Evolutionary conservation across 2,113 vertebrate species (phyloP), one percentile per base, ranked within the genome.

Genomic region (Aix galericulata): DNA sequence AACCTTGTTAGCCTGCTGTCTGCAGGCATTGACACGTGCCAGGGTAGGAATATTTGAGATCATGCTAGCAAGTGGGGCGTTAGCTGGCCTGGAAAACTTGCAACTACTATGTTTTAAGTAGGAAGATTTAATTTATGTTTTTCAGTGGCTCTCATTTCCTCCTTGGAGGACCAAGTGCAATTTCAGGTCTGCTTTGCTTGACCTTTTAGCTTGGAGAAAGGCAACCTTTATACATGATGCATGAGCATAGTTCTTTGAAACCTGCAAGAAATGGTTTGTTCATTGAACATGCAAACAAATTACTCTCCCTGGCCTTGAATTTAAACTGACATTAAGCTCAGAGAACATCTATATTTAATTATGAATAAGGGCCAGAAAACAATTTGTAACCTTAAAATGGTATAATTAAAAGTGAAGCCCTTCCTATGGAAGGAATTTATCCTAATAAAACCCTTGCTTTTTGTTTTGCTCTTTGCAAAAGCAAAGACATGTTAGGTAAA

Each of bases 281-380:
- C 95, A 90, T 88, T 97, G 96, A 97, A 97, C 96, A 91, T 94
- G 96, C 96, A 98, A 97, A 97, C 94, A 96, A 96, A 98, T 98
- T 95, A 94, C 96, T 96, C 96, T 95, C 73, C 82, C 85, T 23
- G 27, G 72, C 89, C 94, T 97, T 77, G 95, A 97, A 98, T 97
- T 96, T 86, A 95, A 97, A 94, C 88, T 97, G 97, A 96, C 94
- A 86, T 97, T 97, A 97, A 96, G 77, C 81, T 96, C 79, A 36
- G 91, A 94, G 93, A 97, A 95, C 93, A 95, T 94, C 96, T 96
- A 94, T 96, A 92, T 96, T 98, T 97, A 98, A 97, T 98, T 97
- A 98, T 84, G 74, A 92, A 94, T 85, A 94, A 97, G 97, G 95
- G 73, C 95, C 71, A 96, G 92, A 96, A 97, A 97, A 96, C 93